phyloP scores from a whole-genome alignment of 92 coral and sea anemone species.

The Siderastrea siderea region DNA sequence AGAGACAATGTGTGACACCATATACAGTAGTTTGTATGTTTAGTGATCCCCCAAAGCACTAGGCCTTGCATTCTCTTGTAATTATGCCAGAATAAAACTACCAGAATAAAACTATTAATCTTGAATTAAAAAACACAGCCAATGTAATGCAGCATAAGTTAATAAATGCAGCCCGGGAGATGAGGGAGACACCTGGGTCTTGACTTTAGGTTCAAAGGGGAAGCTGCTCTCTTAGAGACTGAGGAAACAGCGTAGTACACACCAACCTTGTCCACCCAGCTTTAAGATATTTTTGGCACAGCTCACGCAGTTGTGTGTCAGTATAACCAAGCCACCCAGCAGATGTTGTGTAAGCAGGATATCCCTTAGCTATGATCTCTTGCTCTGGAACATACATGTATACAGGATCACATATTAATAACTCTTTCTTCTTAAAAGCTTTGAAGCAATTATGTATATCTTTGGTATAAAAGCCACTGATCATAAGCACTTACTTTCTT shows the following conservation, averaged over 20 bases:
- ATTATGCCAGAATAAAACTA: no score
- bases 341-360: constrained; percentile 97
- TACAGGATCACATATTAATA: not conserved
- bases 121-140: no score
- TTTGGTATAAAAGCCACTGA: not conserved
- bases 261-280: constrained; percentile 83
- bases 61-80: no score
- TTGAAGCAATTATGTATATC: not conserved
- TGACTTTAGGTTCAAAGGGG: no score
- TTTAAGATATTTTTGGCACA: constrained; percentile 73
- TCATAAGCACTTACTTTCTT: not conserved
- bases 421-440: not conserved
- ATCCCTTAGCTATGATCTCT: constrained; percentile 75
- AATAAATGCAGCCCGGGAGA: no score
- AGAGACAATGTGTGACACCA: not conserved
- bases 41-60: no score
- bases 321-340: constrained; percentile 99
- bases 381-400: constrained; percentile 52
- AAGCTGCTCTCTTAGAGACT: not conserved
- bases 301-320: constrained; percentile 78
- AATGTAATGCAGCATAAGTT: no score
- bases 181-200: no score
- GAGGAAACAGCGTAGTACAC: not conserved
- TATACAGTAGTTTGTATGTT: not conserved
- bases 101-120: no score